These are phyloP conservation scores for Hapalemur alaotrensis DNA, from an alignment of 2,797 vertebrate species.

Conservation along the genomic window DNA sequence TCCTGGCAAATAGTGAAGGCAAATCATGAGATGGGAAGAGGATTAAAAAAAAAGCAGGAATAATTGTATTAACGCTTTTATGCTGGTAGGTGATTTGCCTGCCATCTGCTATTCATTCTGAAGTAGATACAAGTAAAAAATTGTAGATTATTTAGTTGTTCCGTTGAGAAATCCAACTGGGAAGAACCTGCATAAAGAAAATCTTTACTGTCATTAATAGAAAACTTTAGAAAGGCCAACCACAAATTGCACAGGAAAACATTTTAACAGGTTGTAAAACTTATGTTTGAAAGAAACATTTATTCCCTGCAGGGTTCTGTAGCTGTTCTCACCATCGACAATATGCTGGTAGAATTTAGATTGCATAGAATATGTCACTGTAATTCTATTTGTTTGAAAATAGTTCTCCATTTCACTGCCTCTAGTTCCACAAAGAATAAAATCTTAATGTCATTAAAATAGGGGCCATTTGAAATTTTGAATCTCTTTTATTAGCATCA, in stretches of 20 bases:
- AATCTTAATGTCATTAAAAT: constrained; percentile 65
- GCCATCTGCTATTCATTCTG: neutral
- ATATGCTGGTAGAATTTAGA: constrained; percentile 60
- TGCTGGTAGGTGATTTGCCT: neutral
- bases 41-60: neutral
- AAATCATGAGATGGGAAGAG: neutral
- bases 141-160: neutral
- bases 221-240: constrained; percentile 49
- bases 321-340: constrained; percentile 67
- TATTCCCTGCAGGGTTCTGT: constrained; percentile 38
- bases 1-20: neutral
- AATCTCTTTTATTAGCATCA: constrained; percentile 78
- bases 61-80: neutral
- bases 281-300: constrained; percentile 4
- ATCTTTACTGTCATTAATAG: constrained; percentile 70
- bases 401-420: constrained; percentile 57
- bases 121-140: neutral
- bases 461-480: constrained; percentile 63
- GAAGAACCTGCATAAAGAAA: constrained; percentile 37
- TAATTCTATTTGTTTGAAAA: constrained; percentile 74
- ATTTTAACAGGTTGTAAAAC: constrained; percentile 30
- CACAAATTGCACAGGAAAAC: constrained; percentile 44
- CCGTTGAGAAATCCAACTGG: neutral
- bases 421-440: constrained; percentile 68
- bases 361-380: constrained; percentile 54